A percentile compares a stretch with the other conserved stretches of the same genome.
Conservation (phyloP, 2,113 vertebrate species). For the Redunca redunca region DNA sequence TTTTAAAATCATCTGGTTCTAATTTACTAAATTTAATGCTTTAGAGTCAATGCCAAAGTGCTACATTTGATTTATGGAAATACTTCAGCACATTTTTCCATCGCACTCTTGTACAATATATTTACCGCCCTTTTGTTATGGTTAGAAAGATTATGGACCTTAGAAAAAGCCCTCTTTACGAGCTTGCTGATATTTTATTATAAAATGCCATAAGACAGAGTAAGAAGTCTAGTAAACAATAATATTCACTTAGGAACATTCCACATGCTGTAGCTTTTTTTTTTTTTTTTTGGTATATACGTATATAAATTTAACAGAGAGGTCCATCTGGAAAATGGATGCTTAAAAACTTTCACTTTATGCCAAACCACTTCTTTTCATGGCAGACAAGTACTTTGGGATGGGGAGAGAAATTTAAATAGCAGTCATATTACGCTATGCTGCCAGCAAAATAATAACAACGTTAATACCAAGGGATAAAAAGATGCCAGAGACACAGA, state of each 20-base stretch:
- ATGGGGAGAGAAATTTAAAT: constrained; percentile 66
- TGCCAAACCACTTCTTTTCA: constrained; percentile 79
- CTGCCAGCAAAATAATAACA: constrained; percentile 61
- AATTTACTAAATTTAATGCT: constrained; percentile 85
- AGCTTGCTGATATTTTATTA: constrained; percentile 77
- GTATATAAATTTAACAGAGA: constrained; percentile 67
- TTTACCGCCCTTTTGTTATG: constrained; percentile 78
- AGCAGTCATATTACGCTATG: constrained; percentile 55
- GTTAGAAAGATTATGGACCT: constrained; percentile 76
- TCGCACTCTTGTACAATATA: constrained; percentile 78
- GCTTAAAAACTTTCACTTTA: constrained; percentile 75
- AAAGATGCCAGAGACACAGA: constrained; percentile 49
- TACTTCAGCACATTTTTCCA: constrained; percentile 86
- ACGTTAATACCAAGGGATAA: constrained; percentile 42
- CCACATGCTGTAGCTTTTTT: constrained; percentile 64
- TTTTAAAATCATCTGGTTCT: constrained; percentile 86
- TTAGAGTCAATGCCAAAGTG: constrained; percentile 79
- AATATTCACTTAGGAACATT: constrained; percentile 77
- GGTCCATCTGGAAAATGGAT: constrained; percentile 82
- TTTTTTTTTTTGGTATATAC: background rate
- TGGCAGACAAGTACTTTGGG: constrained; percentile 54
- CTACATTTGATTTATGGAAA: constrained; percentile 86
- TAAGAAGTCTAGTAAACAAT: constrained; percentile 76
- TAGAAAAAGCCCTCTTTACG: constrained; percentile 63
- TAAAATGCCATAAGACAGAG: constrained; percentile 72